Evolutionary conservation across 2,888 invertebrate species (phyloP).

Genomic region (Onthophagus sagittarius): DNA sequence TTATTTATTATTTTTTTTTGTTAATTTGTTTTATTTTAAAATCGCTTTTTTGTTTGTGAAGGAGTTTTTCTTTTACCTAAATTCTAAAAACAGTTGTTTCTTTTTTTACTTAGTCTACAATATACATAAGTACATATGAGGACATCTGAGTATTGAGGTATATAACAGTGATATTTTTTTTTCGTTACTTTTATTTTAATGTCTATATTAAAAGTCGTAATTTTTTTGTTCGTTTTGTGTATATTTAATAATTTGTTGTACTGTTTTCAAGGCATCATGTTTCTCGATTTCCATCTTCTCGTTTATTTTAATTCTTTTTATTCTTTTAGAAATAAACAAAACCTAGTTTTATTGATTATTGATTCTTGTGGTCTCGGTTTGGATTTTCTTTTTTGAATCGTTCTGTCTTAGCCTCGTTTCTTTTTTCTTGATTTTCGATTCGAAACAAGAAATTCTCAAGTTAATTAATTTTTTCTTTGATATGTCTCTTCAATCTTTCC

Average conservation of each 20-base stretch:
- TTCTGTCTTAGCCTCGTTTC: too few relatives aligned
- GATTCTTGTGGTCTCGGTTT: too few relatives aligned
- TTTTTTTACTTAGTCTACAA: constrained; percentile 39
- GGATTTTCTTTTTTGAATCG: too few relatives aligned
- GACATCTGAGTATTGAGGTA: constrained; percentile 51
- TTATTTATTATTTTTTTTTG: too few relatives aligned
- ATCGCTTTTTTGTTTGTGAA: background rate
- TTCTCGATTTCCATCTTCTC: constrained; percentile 30
- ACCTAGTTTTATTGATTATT: too few relatives aligned
- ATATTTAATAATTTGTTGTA: constrained; percentile 47
- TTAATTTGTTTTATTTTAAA: too few relatives aligned
- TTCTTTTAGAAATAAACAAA: too few relatives aligned
- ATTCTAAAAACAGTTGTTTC: background rate
- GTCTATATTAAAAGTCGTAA: constrained; percentile 27
- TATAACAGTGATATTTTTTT: constrained; percentile 39
- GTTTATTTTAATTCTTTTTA: too few relatives aligned
- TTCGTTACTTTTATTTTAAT: constrained; percentile 35
- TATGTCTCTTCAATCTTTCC: too few relatives aligned
- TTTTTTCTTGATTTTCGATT: too few relatives aligned
- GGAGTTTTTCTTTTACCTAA: background rate
- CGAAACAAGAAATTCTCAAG: too few relatives aligned
- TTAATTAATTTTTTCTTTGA: too few relatives aligned
- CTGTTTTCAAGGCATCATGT: constrained; percentile 52
- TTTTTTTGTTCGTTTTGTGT: constrained; percentile 24
- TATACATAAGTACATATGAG: constrained; percentile 51